These are phyloP conservation scores for Resseliella maxima DNA, from an alignment of 2,888 invertebrate species.

Conservation along the genomic window DNA sequence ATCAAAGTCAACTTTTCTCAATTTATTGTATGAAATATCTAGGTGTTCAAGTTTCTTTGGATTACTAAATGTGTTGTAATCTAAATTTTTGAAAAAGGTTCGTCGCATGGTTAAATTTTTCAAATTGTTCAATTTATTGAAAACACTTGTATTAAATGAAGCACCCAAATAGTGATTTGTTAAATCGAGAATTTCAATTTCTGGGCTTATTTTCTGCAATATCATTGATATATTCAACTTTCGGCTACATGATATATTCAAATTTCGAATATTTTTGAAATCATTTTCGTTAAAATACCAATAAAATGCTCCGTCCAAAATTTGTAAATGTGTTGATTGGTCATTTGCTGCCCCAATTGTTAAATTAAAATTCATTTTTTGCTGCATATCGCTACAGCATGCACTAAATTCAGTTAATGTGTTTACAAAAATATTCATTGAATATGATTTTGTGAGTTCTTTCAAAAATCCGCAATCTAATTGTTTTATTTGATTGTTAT, in stretches of 20 bases:
- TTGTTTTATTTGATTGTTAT: background rate
- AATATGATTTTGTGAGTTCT: background rate
- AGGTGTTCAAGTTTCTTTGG: background rate
- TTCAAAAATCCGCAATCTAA: background rate
- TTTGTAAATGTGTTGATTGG: background rate
- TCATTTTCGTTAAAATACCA: background rate
- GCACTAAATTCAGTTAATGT: background rate
- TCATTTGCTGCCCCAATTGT: background rate
- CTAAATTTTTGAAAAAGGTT: background rate
- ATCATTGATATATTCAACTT: background rate
- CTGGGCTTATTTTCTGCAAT: background rate
- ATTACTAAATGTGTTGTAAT: background rate
- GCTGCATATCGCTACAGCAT: background rate
- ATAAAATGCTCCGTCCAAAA: background rate
- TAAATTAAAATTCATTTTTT: background rate
- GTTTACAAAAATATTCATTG: background rate
- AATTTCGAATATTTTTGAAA: background rate
- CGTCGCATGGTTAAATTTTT: background rate
- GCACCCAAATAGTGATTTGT: background rate
- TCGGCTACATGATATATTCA: background rate
- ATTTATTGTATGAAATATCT: constrained; percentile 1
- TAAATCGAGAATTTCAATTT: background rate
- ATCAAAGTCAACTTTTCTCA: background rate
- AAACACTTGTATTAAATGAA: background rate
- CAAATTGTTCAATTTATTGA: background rate